Conservation (phyloP, 1,140 invertebrate species). For the Anastrepha obliqua region DNA sequence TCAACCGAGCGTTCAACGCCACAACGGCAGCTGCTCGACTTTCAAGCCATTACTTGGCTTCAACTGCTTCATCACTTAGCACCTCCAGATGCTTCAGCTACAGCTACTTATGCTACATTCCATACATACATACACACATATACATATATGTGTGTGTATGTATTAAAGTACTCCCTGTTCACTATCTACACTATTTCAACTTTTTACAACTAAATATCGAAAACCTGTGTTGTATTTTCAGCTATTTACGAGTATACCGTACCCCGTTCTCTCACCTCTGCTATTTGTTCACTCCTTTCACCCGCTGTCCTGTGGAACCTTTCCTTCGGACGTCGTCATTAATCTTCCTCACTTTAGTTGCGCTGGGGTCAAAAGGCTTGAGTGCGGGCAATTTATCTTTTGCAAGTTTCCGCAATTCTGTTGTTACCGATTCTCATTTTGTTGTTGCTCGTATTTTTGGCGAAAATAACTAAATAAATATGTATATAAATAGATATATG, state of each 20-base stretch:
- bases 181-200: not conserved
- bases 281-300: not conserved
- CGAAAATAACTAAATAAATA: slow-evolving; percentile 28
- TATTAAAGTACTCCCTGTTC: not conserved
- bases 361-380: slow-evolving; percentile 49
- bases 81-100: not conserved
- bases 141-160: not conserved
- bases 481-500: not conserved
- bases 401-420: slow-evolving; percentile 49
- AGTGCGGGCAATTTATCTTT: slow-evolving; percentile 51
- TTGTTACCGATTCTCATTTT: slow-evolving; percentile 16
- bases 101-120: too few relatives aligned
- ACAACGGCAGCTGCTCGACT: slow-evolving; percentile 29
- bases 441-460: slow-evolving; percentile 6
- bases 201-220: not conserved
- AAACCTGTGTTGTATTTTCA: not conserved
- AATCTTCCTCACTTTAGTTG: slow-evolving; percentile 52
- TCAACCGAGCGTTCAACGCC: not conserved
- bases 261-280: not conserved
- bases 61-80: slow-evolving; percentile 45
- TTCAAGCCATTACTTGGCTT: slow-evolving; percentile 25
- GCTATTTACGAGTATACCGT: not conserved
- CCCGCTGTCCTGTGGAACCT: not conserved
- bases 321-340: not conserved
- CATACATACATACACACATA: not conserved